Percentiles rank a stretch among this genome's conserved stretches.
Conservation (phyloP, 2,888 invertebrate species). For the Ichneumon xanthorius region DNA sequence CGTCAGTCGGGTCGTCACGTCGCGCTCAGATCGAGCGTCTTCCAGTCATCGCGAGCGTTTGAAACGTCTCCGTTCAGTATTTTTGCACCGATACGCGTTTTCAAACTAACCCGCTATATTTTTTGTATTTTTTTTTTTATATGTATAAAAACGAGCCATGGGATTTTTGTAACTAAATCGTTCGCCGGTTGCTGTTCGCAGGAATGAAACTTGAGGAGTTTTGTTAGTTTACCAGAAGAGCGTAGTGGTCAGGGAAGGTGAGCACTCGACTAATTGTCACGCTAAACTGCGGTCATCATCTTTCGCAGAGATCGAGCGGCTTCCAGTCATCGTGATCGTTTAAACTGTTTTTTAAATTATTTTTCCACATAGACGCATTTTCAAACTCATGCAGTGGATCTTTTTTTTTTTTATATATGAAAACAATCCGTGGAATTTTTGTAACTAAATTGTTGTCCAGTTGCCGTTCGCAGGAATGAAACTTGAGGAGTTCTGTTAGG, state of each 20-base stretch:
- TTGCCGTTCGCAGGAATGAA: neutral
- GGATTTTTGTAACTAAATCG: neutral
- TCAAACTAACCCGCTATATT: neutral
- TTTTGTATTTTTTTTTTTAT: slow-evolving; percentile 4
- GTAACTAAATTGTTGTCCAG: too few relatives aligned
- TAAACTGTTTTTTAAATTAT: neutral
- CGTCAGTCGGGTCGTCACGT: slow-evolving; percentile 30
- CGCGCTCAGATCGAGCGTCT: slow-evolving; percentile 6
- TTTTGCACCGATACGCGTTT: neutral
- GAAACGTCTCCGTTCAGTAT: neutral
- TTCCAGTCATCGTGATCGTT: neutral
- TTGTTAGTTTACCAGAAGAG: slow-evolving; percentile 34
- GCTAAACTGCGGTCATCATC: slow-evolving; percentile 28
- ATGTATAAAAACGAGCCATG: neutral
- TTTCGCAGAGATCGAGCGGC: slow-evolving; percentile 6
- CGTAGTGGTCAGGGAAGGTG: slow-evolving; percentile 67
- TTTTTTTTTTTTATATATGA: neutral
- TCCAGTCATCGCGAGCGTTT: neutral
- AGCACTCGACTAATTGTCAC: slow-evolving; percentile 63
- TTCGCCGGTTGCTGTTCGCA: neutral
- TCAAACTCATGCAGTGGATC: neutral
- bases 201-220: slow-evolving; percentile 2
- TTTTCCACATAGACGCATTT: neutral
- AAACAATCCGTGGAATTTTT: too few relatives aligned
- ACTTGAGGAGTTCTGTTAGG: too few relatives aligned